phyloP scores from a whole-genome alignment of 2,888 invertebrate genomes.

The Congeria kusceri region DNA sequence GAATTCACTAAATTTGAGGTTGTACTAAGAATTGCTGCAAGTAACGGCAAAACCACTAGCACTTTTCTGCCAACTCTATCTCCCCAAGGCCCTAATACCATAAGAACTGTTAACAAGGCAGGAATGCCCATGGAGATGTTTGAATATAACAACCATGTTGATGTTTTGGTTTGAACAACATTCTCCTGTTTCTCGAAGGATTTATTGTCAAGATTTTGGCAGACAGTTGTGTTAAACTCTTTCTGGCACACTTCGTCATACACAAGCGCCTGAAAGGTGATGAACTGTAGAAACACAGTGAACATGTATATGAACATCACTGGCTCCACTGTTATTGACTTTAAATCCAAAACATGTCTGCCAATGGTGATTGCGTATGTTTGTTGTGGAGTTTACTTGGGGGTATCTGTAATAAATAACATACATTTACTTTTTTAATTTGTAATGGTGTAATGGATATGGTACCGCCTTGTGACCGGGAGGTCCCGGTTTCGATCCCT shows the following conservation, averaged over 20 bases:
- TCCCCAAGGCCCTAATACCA: constrained; percentile 84
- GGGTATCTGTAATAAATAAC: no score
- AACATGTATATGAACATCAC: constrained; percentile 95
- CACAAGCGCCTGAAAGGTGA: constrained; percentile 85
- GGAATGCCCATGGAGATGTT: constrained; percentile 82
- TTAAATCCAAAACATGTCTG: constrained; percentile 18
- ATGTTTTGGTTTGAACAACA: constrained; percentile 82
- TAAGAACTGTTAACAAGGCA: constrained; percentile 79
- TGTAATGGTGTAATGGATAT: no score
- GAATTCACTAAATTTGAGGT: constrained; percentile 79
- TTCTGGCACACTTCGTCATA: constrained; percentile 84
- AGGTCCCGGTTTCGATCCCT: no score
- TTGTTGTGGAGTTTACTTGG: no score
- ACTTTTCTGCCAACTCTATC: constrained; percentile 86
- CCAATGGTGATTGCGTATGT: background rate
- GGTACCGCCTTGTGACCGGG: no score
- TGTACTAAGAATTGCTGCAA: constrained; percentile 82
- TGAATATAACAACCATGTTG: constrained; percentile 82
- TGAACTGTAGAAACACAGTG: constrained; percentile 88
- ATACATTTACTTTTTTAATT: no score
- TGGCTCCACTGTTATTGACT: constrained; percentile 91
- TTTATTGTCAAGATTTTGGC: constrained; percentile 67
- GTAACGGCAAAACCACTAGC: constrained; percentile 85
- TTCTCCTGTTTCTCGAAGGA: constrained; percentile 69
- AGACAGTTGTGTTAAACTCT: constrained; percentile 67